These are phyloP conservation scores for Pitta sordida DNA, from an alignment of 2,113 vertebrate species.

Conservation along the genomic window DNA sequence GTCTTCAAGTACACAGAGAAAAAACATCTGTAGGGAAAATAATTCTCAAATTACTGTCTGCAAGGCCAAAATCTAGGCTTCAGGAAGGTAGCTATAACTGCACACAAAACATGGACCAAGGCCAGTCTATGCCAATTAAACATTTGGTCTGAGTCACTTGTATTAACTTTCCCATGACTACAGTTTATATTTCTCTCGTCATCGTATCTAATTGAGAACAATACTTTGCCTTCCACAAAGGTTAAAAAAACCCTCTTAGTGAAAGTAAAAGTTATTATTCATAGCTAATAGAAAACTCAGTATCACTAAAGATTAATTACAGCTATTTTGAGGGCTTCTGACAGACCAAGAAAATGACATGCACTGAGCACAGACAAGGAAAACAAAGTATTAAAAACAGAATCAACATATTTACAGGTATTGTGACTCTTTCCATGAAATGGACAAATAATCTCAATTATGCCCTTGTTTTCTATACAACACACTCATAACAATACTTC, in stretches of 20 bases:
- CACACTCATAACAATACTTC: background rate
- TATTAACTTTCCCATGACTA: background rate
- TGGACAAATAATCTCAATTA: background rate
- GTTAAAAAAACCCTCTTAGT: background rate
- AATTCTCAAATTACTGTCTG: background rate
- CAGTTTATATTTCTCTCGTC: background rate
- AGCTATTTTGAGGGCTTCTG: constrained; percentile 13
- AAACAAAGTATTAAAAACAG: background rate
- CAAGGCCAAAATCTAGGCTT: background rate
- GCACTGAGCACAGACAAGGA: background rate
- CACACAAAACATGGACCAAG: background rate
- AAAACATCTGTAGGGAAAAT: background rate
- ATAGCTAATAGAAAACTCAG: background rate
- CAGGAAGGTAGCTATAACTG: background rate
- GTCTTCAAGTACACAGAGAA: background rate
- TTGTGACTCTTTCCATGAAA: background rate
- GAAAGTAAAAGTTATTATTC: constrained; percentile 8
- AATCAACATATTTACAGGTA: background rate
- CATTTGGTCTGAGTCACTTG: background rate
- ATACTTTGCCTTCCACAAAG: background rate
- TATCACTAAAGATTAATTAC: constrained; percentile 32
- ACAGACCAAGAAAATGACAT: background rate
- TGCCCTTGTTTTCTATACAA: background rate
- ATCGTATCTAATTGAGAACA: background rate
- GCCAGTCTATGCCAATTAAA: background rate